These are phyloP conservation scores for Eupithecia inturbata DNA, from an alignment of 2,888 invertebrate genomes.

Conservation along the genomic window DNA sequence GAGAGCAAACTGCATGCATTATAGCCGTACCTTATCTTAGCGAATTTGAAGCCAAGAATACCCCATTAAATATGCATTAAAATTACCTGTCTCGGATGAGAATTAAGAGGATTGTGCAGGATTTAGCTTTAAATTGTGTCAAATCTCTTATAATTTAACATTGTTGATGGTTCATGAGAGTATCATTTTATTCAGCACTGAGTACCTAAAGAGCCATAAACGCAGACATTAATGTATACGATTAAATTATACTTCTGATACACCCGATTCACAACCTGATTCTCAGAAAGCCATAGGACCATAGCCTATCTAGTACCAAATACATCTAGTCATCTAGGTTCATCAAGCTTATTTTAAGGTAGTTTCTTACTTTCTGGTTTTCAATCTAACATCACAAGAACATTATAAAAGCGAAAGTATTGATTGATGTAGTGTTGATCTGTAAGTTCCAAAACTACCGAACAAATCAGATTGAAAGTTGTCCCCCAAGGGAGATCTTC, in stretches of 20 bases:
- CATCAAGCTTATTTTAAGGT: too few relatives aligned
- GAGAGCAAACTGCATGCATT: slow-evolving; percentile 82
- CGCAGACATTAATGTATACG: background rate
- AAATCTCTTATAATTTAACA: background rate
- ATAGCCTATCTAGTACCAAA: too few relatives aligned
- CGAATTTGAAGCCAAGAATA: slow-evolving; percentile 84
- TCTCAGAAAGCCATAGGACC: background rate
- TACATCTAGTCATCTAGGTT: too few relatives aligned
- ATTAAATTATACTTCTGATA: background rate
- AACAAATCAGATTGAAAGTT: too few relatives aligned
- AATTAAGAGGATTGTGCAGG: slow-evolving; percentile 64
- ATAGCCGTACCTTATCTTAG: slow-evolving; percentile 82
- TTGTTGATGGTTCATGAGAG: background rate
- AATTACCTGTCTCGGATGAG: slow-evolving; percentile 81
- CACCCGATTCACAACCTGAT: background rate
- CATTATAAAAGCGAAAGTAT: background rate
- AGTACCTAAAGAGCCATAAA: background rate
- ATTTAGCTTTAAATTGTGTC: slow-evolving; percentile 44
- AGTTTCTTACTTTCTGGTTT: too few relatives aligned
- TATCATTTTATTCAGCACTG: background rate
- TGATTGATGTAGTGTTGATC: background rate
- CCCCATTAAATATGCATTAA: slow-evolving; percentile 84
- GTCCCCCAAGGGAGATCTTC: too few relatives aligned
- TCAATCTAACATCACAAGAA: background rate
- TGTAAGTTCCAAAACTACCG: background rate